phyloP scores from a whole-genome alignment of 2,113 vertebrate species.

The Eudorcas thomsonii region DNA sequence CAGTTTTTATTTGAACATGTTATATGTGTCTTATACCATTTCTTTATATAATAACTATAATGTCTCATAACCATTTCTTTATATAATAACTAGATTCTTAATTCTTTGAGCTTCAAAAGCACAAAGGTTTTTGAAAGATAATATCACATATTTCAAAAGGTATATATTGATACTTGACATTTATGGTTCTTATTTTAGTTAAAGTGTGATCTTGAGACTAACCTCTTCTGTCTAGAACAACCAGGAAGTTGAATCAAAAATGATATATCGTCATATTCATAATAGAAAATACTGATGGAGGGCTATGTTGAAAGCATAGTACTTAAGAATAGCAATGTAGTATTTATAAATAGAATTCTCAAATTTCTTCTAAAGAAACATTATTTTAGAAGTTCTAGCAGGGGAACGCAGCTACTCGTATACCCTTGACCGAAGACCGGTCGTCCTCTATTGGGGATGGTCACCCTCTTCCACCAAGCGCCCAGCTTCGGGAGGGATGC shows the following conservation, averaged over 20 bases:
- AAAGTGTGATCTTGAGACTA: conserved; percentile 2
- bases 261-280: neutral
- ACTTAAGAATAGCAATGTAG: neutral
- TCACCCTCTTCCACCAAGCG: too few species aligned
- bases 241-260: conserved; percentile 1
- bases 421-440: too few species aligned
- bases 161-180: neutral
- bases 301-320: neutral
- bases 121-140: conserved; percentile 5
- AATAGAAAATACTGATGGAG: neutral
- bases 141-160: neutral
- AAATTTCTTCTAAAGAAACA: conserved; percentile 17
- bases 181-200: neutral
- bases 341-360: conserved; percentile 13
- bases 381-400: neutral
- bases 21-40: neutral
- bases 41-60: neutral
- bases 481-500: too few species aligned
- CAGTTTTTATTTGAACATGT: neutral
- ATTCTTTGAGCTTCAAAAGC: neutral
- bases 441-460: too few species aligned
- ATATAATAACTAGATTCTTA: neutral
- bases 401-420: too few species aligned
- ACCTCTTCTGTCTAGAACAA: neutral
- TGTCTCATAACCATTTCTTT: conserved; percentile 10